phyloP scores from a whole-genome alignment of 2,888 invertebrate genomes.

The Gisinianus flammeolus region DNA sequence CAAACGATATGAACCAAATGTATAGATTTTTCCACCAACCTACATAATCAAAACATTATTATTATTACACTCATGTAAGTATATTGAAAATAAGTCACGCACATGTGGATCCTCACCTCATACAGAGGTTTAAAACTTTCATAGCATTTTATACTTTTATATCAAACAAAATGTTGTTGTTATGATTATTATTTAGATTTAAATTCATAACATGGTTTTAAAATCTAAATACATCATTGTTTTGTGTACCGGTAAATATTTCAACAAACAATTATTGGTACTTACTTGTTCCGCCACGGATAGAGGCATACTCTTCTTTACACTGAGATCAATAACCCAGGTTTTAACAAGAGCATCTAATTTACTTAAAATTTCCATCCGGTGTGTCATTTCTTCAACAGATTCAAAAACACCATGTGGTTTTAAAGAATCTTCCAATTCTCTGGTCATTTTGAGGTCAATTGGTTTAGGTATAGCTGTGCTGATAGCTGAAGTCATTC shows the following conservation, averaged over 20 bases:
- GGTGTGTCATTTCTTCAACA: slow-evolving; percentile 86
- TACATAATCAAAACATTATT: slow-evolving; percentile 50
- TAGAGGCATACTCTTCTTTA: slow-evolving; percentile 89
- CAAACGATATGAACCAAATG: slow-evolving; percentile 95
- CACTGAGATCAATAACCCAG: slow-evolving; percentile 91
- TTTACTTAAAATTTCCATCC: slow-evolving; percentile 72
- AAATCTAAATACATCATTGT: too few relatives aligned
- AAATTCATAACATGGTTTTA: too few relatives aligned
- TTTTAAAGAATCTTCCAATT: slow-evolving; percentile 77
- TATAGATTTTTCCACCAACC: slow-evolving; percentile 97
- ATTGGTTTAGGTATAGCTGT: slow-evolving; percentile 80
- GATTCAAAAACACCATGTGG: slow-evolving; percentile 90
- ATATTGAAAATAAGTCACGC: too few relatives aligned
- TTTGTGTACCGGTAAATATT: too few relatives aligned
- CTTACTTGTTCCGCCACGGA: slow-evolving; percentile 76
- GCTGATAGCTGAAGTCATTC: slow-evolving; percentile 95
- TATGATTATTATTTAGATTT: too few relatives aligned
- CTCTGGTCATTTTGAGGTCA: slow-evolving; percentile 76
- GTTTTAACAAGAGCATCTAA: slow-evolving; percentile 88
- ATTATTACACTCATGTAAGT: too few relatives aligned
- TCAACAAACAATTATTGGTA: too few relatives aligned
- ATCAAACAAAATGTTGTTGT: too few relatives aligned
- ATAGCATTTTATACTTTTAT: too few relatives aligned
- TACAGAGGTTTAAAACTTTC: too few relatives aligned
- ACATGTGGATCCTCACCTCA: too few relatives aligned